phyloP scores from a whole-genome alignment of 2,888 invertebrate species.

The Ectemnius continuus region DNA sequence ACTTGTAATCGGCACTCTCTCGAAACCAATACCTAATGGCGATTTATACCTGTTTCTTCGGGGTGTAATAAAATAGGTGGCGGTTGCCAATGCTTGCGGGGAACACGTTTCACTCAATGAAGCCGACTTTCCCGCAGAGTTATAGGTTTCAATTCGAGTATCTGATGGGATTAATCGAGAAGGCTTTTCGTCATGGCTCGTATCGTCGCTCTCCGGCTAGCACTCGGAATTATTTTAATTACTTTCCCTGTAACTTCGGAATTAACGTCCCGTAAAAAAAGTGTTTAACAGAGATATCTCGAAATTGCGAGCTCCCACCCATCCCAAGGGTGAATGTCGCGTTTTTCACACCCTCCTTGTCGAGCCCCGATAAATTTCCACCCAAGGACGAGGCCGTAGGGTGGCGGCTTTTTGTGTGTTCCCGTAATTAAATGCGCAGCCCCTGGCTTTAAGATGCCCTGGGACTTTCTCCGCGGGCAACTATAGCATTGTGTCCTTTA shows the following conservation, averaged over 20 bases:
- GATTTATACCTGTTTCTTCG: neutral
- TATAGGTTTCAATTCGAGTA: neutral
- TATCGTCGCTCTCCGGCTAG: neutral
- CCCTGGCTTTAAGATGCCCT: slow-evolving; percentile 34
- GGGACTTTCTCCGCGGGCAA: neutral
- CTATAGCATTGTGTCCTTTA: neutral
- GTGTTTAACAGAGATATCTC: slow-evolving; percentile 52
- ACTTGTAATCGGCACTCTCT: no score
- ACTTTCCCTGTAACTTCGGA: slow-evolving; percentile 22
- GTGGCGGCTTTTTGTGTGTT: slow-evolving; percentile 46
- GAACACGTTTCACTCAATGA: neutral
- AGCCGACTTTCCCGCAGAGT: neutral
- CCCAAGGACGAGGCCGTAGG: slow-evolving; percentile 46
- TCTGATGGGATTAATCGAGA: neutral
- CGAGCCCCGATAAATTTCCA: slow-evolving; percentile 53
- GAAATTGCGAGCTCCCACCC: slow-evolving; percentile 45
- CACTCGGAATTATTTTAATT: slow-evolving; percentile 20
- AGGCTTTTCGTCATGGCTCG: neutral
- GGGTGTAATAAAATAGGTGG: neutral
- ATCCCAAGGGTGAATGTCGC: neutral
- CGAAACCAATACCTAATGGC: neutral
- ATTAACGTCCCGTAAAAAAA: slow-evolving; percentile 51
- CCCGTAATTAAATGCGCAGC: slow-evolving; percentile 49
- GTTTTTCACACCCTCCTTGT: slow-evolving; percentile 51
- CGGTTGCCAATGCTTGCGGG: neutral